Conservation (phyloP, 1,140 invertebrate species). For the Lutraria rhynchaena region DNA sequence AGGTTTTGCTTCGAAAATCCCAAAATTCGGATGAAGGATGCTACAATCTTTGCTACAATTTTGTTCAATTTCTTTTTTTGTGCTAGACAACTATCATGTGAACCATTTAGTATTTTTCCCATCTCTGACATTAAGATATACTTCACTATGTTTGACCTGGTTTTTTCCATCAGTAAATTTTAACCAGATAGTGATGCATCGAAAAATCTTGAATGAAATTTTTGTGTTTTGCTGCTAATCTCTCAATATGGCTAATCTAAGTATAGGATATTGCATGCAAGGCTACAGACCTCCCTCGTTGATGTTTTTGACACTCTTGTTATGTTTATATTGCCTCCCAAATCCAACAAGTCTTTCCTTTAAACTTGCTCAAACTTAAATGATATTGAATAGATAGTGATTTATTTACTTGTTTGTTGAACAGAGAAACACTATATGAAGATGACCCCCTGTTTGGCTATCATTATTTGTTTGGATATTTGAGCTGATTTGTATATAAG, state of each 20-base stretch:
- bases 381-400: constrained; percentile 17
- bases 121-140: no score
- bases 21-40: no score
- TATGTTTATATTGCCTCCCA: constrained; percentile 33
- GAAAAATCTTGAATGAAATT: no score
- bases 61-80: no score
- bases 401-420: constrained; percentile 21
- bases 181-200: no score
- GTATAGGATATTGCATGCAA: background rate
- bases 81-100: no score
- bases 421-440: background rate
- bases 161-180: no score
- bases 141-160: no score
- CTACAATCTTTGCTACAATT: no score
- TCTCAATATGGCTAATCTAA: background rate
- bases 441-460: constrained; percentile 20
- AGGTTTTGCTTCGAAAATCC: no score
- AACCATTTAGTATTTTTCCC: no score
- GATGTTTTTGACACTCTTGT: constrained; percentile 17
- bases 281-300: constrained; percentile 3
- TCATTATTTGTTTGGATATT: constrained; percentile 20
- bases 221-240: no score
- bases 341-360: constrained; percentile 1
- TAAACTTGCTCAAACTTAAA: constrained; percentile 3
- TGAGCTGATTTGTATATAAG: constrained; percentile 8